Base-by-base conservation (phyloP, 2,113 vertebrate genomes). In the Mustela nigripes region DNA sequence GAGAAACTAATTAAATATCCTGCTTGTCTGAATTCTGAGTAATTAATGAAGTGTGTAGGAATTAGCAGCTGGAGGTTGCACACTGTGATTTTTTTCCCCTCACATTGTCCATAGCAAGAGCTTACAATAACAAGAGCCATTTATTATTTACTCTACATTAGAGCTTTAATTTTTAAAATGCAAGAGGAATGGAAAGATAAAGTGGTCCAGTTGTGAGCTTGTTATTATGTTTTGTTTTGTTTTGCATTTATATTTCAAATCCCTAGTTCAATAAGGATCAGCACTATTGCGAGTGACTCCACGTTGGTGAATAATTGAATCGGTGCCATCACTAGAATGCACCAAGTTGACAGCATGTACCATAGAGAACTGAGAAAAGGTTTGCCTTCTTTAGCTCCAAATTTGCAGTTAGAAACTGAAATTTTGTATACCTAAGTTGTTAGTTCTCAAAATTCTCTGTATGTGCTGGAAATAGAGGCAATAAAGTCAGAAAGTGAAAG, bases 1-100 rank as follows among this genome's bases (percentile, higher is more conserved):
- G 86, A 97, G 69, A 97, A 98, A 97, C 7, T 97, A 96, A 97
- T 96, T 90, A 82, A 90, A 97, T 31, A 89, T n/a, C 11, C 24
- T 0, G 63, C 88, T 96, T 97, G 53, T 93, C 89, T 98, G 93
- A 98, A 97, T 96, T 96, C 69, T 15, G 16, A 97, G 67, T 86
- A 91, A 98, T 93, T 97, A 96, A 97, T 96, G 92, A 97, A 90
- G 78, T 96, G 81, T 97, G 31, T 19, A 89, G 45, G 76, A 90
- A 97, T 97, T 97, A 95, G 63, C 96, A 98, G 87, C 87, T 96
- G 94, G 82, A 94, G 67, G 74, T 90, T 92, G 63, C 24, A 65
- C 62, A 88, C 24, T 76, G 14, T 69, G 42, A 42, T 42, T 48
- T 62, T 90, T 86, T 80, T 18, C 36, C 60, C 88, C 42, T 69